phyloP scores from a whole-genome alignment of 1,140 invertebrate genomes.

The Drosophila oshimai region DNA sequence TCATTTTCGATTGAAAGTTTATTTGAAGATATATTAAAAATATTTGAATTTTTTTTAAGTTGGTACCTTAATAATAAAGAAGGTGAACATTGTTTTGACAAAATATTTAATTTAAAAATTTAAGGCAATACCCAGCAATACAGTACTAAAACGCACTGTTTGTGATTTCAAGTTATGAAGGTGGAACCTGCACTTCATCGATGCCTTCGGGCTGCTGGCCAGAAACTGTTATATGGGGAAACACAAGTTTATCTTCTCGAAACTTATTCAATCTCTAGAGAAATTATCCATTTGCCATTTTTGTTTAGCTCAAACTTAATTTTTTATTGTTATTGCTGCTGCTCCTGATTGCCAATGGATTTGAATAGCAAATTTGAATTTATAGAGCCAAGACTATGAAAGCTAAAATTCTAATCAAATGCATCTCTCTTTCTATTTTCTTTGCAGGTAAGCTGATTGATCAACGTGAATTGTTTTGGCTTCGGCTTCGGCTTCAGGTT shows the following conservation, averaged over 20 bases:
- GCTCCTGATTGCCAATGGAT: constrained; percentile 38
- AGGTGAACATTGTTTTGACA: no score
- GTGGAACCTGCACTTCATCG: constrained; percentile 6
- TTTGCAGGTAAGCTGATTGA: constrained; percentile 60
- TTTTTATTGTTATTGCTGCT: constrained; percentile 47
- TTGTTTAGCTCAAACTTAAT: constrained; percentile 57
- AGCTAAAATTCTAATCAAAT: constrained; percentile 47
- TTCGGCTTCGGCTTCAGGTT: background rate
- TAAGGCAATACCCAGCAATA: no score
- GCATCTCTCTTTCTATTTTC: constrained; percentile 31
- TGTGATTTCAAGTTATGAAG: background rate
- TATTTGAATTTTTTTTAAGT: no score
- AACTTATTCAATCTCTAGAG: constrained; percentile 20
- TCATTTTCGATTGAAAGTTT: no score
- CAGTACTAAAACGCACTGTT: constrained; percentile 2
- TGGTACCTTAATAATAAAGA: no score
- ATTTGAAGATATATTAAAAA: background rate
- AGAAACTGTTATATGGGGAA: constrained; percentile 8
- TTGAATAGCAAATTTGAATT: constrained; percentile 54
- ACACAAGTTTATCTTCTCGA: constrained; percentile 39
- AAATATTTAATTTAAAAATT: no score
- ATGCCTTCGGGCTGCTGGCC: constrained; percentile 10
- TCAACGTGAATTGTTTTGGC: background rate
- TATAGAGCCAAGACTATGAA: constrained; percentile 9
- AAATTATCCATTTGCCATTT: constrained; percentile 33